Conservation (phyloP, 2,113 vertebrate species). For the Alexandromys fortis region DNA sequence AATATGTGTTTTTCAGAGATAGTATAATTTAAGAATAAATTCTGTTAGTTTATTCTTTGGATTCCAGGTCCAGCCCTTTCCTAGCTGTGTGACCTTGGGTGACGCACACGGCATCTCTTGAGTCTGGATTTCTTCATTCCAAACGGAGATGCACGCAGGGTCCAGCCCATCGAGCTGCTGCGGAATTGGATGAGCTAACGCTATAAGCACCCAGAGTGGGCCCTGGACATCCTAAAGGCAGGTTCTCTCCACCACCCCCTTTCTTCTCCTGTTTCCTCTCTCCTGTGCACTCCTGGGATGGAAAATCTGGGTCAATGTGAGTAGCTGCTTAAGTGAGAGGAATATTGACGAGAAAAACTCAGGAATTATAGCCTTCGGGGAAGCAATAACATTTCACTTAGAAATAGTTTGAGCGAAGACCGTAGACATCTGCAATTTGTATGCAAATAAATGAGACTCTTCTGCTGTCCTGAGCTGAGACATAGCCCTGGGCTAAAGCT, state of each 20-base stretch:
- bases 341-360: constrained; percentile 65
- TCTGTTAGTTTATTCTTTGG: not conserved
- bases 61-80: not conserved
- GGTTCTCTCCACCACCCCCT: not conserved
- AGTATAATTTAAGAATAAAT: not conserved
- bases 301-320: constrained; percentile 61
- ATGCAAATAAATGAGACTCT: constrained; percentile 63
- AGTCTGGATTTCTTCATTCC: not conserved
- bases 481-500: constrained; percentile 42
- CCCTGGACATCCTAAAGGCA: not conserved
- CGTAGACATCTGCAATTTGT: constrained; percentile 63
- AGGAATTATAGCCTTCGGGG: constrained; percentile 61
- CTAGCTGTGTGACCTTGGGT: constrained; percentile 16
- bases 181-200: not conserved
- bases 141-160: not conserved
- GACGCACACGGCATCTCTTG: not conserved
- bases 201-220: not conserved
- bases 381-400: constrained; percentile 73
- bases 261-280: not conserved
- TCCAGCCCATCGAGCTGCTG: not conserved
- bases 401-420: constrained; percentile 64
- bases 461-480: not conserved
- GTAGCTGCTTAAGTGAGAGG: constrained; percentile 58
- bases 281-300: not conserved
- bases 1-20: constrained; percentile 12